Evolutionary conservation across 2,888 invertebrate genomes (phyloP).

Genomic region (Lasioglossum leucozonium): DNA sequence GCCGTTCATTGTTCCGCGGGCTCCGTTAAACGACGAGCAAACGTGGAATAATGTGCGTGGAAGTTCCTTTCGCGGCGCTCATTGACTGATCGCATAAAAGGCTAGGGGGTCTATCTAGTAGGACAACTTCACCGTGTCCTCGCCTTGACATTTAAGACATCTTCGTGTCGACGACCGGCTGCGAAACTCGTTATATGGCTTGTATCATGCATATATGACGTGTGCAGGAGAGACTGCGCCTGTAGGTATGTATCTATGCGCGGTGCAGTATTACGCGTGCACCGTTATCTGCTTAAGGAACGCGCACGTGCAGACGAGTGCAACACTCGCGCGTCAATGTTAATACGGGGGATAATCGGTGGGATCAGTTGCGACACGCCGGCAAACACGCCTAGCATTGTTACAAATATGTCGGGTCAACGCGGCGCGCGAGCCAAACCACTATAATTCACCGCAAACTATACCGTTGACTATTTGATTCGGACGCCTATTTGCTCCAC

Average conservation of each 20-base stretch:
- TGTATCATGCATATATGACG: constrained; percentile 26
- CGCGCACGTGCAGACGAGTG: constrained; percentile 57
- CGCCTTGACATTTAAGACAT: constrained; percentile 78
- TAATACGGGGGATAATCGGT: constrained; percentile 60
- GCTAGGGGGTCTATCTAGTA: constrained; percentile 36
- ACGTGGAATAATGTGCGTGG: constrained; percentile 11
- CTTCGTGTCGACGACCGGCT: constrained; percentile 71
- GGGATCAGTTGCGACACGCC: constrained; percentile 78
- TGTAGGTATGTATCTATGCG: background rate
- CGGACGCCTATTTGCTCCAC: background rate
- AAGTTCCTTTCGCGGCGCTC: constrained; percentile 62
- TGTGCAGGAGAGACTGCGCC: constrained; percentile 19
- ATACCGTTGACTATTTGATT: background rate
- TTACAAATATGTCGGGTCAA: constrained; percentile 81
- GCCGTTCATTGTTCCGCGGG: constrained; percentile 6
- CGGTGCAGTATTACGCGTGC: constrained; percentile 34
- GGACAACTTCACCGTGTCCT: constrained; percentile 61
- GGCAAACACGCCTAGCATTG: constrained; percentile 83
- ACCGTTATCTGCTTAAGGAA: constrained; percentile 40
- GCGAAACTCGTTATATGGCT: constrained; percentile 65
- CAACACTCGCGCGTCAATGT: constrained; percentile 59
- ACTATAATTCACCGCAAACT: background rate
- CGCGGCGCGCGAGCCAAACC: constrained; percentile 25
- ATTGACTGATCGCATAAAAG: constrained; percentile 56
- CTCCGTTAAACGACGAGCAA: constrained; percentile 17